Evolutionary conservation across 2,797 vertebrate species (phyloP).

Genomic region (Merluccius polli): DNA sequence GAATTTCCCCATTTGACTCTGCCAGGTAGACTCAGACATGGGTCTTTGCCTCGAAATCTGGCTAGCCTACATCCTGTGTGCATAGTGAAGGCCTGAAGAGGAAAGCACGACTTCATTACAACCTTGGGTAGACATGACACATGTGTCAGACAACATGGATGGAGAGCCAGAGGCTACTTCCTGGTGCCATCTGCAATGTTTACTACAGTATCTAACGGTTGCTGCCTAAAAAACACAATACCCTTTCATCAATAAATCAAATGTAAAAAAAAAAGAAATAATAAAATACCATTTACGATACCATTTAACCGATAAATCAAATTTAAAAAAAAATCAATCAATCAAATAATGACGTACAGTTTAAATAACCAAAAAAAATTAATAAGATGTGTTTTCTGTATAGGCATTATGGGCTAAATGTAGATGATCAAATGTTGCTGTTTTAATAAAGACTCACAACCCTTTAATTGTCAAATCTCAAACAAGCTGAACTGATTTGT

Average conservation of each 20-base stretch:
- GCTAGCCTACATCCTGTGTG: background rate
- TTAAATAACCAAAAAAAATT: background rate
- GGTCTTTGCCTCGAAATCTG: background rate
- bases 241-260: background rate
- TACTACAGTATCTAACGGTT: background rate
- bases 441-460: background rate
- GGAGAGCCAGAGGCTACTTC: background rate
- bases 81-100: background rate
- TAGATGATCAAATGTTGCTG: background rate
- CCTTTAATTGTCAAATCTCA: background rate
- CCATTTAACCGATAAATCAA: no score
- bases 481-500: background rate
- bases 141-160: conserved; percentile 10
- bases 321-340: background rate
- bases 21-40: background rate
- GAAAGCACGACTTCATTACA: background rate
- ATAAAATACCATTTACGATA: no score
- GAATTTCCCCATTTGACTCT: conserved; percentile 22
- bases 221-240: background rate
- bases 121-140: conserved; percentile 9
- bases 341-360: background rate
- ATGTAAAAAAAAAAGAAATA: background rate
- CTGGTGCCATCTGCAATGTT: background rate
- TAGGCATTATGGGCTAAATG: background rate
- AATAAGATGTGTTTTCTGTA: background rate